Conservation (phyloP, 2,113 vertebrate species). For the Otocyon megalotis region DNA sequence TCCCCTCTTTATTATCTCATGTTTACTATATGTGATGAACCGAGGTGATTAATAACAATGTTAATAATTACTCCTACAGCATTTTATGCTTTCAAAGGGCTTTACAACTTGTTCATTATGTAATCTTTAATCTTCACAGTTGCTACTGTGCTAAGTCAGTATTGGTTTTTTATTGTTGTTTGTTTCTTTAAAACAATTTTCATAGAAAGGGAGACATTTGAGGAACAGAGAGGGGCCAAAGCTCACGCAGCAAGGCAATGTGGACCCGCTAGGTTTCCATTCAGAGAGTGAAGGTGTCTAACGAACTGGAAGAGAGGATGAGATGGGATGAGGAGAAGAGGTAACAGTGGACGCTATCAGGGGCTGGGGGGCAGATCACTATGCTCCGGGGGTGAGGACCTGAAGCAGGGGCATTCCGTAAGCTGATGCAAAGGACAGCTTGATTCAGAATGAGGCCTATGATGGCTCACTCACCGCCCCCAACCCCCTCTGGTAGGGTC, state of each 20-base stretch:
- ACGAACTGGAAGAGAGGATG: not conserved
- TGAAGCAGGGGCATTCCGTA: no score
- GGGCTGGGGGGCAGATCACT: fast-evolving
- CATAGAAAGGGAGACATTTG: not conserved
- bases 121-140: conserved; percentile 72
- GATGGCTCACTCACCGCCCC: not conserved
- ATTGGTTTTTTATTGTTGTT: not conserved
- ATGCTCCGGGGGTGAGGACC: not conserved
- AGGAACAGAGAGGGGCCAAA: not conserved
- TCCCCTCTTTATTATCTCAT: conserved; percentile 75
- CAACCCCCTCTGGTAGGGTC: not conserved
- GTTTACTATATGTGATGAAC: conserved; percentile 80
- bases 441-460: not conserved
- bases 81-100: conserved; percentile 70
- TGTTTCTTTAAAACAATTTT: not conserved
- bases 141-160: conserved; percentile 24
- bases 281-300: not conserved
- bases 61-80: conserved; percentile 75
- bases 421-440: not conserved
- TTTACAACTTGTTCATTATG: conserved; percentile 75
- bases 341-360: fast-evolving
- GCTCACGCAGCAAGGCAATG: not conserved
- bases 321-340: not conserved
- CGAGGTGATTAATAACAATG: conserved; percentile 81
- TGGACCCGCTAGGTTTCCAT: not conserved